A percentile compares a stretch with the other conserved stretches of the same genome.
Conservation (phyloP, 2,113 vertebrate species). For the Uria aalge region DNA sequence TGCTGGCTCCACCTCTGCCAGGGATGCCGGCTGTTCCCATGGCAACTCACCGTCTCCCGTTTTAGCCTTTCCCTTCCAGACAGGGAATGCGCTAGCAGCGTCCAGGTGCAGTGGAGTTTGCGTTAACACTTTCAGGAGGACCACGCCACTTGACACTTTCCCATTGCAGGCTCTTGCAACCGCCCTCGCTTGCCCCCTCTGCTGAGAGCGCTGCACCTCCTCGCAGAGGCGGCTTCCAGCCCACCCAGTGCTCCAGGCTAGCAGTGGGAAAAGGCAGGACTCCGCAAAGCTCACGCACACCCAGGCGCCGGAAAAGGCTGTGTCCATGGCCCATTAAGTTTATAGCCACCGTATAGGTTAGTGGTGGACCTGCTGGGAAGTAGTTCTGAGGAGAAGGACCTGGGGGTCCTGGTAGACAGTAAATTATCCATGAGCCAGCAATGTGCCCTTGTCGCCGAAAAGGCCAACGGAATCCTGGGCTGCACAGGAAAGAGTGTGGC, state of each 20-base stretch:
- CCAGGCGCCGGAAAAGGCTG: neutral
- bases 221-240: neutral
- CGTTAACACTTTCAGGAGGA: neutral
- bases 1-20: neutral
- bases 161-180: neutral
- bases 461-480: too few relatives aligned
- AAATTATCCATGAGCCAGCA: too few relatives aligned
- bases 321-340: neutral
- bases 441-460: too few relatives aligned
- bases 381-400: too few relatives aligned
- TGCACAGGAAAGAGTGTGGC: too few relatives aligned
- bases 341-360: neutral
- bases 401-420: too few relatives aligned
- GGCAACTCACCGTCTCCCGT: conserved; percentile 15
- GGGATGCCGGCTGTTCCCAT: conserved; percentile 56
- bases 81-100: neutral
- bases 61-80: conserved; percentile 18
- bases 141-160: neutral
- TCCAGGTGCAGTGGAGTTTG: neutral
- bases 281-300: neutral
- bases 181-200: neutral
- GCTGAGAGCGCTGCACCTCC: neutral
- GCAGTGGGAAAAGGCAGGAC: neutral
- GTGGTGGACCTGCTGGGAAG: too few relatives aligned
- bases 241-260: neutral